These are phyloP conservation scores for Gobiocypris rarus DNA, from an alignment of 2,113 vertebrate species.

Conservation along the genomic window DNA sequence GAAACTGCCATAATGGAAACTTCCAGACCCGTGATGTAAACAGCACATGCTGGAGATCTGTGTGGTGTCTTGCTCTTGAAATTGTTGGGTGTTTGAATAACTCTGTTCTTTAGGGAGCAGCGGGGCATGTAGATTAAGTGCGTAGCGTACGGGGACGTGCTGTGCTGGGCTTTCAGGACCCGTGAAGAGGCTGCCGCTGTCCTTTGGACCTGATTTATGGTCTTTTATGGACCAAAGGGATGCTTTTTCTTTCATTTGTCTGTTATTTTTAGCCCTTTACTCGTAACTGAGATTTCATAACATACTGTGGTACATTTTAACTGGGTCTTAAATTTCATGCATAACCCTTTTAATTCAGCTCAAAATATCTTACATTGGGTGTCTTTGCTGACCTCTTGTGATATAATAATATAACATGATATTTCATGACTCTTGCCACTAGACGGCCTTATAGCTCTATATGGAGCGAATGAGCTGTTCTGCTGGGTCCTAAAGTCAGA, in stretches of 20 bases:
- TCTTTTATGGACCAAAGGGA: background rate
- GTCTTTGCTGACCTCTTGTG: too few species aligned
- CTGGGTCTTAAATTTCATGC: background rate
- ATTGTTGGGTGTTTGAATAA: conserved; percentile 1
- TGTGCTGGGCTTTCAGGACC: background rate
- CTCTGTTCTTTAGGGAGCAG: background rate
- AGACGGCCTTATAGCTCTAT: too few species aligned
- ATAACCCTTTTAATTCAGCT: too few species aligned
- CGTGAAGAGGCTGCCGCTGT: background rate
- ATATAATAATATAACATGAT: too few species aligned
- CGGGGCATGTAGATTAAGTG: background rate
- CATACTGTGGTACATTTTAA: background rate
- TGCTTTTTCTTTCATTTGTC: background rate
- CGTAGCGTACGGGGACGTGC: too few species aligned
- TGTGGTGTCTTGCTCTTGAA: conserved; percentile 44
- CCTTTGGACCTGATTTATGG: background rate
- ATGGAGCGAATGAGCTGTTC: too few species aligned
- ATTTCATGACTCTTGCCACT: too few species aligned
- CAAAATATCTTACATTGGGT: too few species aligned
- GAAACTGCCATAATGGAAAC: conserved; percentile 51
- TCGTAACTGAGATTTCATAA: background rate
- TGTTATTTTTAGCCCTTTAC: background rate
- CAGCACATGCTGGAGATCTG: conserved; percentile 32
- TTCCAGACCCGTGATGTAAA: conserved; percentile 50
- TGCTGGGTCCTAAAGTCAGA: too few species aligned